Evolutionary conservation across 2,113 vertebrate species (phyloP).

Genomic region (Natator depressus): DNA sequence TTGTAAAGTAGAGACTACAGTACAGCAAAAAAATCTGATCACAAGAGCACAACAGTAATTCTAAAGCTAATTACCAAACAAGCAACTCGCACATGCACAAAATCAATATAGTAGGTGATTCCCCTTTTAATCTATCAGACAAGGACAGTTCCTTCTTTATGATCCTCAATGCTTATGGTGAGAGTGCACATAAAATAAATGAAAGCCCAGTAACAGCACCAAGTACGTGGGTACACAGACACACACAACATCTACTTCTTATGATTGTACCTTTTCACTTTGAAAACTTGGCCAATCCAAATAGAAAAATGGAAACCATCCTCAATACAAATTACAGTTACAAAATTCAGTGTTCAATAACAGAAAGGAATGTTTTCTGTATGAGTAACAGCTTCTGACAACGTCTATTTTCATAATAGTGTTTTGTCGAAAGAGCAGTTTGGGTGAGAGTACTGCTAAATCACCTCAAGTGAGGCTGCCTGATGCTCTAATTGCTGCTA

Average conservation of each 20-base stretch:
- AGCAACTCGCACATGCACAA: not conserved
- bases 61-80: conserved; percentile 3
- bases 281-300: not conserved
- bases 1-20: not conserved
- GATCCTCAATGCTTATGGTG: not conserved
- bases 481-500: conserved; percentile 24
- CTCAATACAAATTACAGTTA: not conserved
- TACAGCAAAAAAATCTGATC: conserved; percentile 26
- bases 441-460: conserved; percentile 38
- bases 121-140: conserved; percentile 30
- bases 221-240: not conserved
- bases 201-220: not conserved
- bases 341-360: not conserved
- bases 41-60: not conserved
- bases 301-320: not conserved
- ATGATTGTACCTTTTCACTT: not conserved
- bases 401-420: conserved; percentile 40
- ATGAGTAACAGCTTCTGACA: not conserved
- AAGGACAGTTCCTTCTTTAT: conserved; percentile 45
- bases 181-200: not conserved
- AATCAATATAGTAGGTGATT: conserved; percentile 51
- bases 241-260: not conserved
- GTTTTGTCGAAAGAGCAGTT: conserved; percentile 19
- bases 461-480: not conserved
- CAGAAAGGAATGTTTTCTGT: not conserved